Evolutionary conservation across 2,888 invertebrate genomes (phyloP).

Genomic region (Pyrrhia umbra): DNA sequence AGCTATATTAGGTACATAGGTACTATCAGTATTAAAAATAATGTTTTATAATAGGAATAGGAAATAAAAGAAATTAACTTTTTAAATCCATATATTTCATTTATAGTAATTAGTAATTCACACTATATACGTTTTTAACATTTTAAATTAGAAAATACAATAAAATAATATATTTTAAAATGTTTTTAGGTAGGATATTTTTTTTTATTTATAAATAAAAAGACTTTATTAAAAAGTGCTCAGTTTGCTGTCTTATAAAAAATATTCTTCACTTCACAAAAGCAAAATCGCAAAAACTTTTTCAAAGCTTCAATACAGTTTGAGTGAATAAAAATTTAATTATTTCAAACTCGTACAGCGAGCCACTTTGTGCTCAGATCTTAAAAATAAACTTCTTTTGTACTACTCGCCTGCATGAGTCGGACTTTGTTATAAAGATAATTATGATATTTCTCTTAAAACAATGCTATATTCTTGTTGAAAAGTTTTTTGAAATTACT

Average conservation of each 20-base stretch:
- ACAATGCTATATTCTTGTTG: slow-evolving; percentile 33
- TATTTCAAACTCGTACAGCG: slow-evolving; percentile 60
- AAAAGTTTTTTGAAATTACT: slow-evolving; percentile 16
- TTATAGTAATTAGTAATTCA: no score
- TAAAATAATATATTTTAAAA: no score
- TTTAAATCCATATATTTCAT: no score
- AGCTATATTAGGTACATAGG: background rate
- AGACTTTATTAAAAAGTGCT: background rate
- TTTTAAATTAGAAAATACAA: no score
- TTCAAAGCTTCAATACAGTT: slow-evolving; percentile 50
- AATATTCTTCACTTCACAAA: slow-evolving; percentile 9
- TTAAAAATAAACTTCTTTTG: slow-evolving; percentile 81
- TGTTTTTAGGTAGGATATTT: no score
- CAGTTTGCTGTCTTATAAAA: no score
- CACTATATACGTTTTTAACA: no score
- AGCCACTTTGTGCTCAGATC: slow-evolving; percentile 66
- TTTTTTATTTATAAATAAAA: background rate
- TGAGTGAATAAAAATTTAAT: slow-evolving; percentile 66
- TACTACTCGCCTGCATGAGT: slow-evolving; percentile 66
- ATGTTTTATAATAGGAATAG: no score
- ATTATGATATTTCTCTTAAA: slow-evolving; percentile 58
- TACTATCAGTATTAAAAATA: no score
- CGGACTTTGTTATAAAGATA: slow-evolving; percentile 53
- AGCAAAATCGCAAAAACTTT: slow-evolving; percentile 34
- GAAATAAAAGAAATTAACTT: no score